Conservation (phyloP, 2,888 invertebrate genomes). For the Isotomurus palustris region DNA sequence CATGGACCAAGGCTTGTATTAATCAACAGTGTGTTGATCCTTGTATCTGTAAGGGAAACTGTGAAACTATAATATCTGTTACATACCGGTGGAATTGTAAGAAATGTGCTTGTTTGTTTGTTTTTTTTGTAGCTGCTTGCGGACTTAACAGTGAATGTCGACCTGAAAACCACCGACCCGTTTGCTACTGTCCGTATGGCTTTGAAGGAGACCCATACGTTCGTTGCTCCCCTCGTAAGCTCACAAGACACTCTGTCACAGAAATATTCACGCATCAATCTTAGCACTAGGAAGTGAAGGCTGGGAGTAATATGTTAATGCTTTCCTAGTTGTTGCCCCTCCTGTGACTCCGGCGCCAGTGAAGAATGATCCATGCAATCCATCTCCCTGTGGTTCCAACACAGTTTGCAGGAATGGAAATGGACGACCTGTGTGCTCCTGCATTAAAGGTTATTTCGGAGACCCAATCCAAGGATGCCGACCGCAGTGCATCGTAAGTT, state of each 20-base stretch:
- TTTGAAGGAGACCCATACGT: conserved; percentile 72
- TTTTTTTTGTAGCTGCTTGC: conserved; percentile 10
- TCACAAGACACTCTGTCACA: too few relatives aligned
- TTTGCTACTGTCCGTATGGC: conserved; percentile 70
- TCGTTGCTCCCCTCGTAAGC: conserved; percentile 46
- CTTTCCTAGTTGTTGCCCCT: too few relatives aligned
- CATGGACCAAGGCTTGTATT: conserved; percentile 64
- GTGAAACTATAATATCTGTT: background rate
- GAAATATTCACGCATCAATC: too few relatives aligned
- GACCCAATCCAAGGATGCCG: conserved; percentile 68
- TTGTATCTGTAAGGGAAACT: conserved; percentile 10
- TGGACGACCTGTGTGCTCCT: conserved; percentile 73
- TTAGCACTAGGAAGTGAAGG: too few relatives aligned
- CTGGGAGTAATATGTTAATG: too few relatives aligned
- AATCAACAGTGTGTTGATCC: conserved; percentile 42
- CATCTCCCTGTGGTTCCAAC: conserved; percentile 74
- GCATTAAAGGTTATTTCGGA: conserved; percentile 71
- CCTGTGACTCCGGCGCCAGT: too few relatives aligned
- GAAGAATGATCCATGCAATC: conserved; percentile 59
- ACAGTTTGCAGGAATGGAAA: conserved; percentile 78
- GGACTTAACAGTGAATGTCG: conserved; percentile 29
- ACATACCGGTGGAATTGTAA: background rate
- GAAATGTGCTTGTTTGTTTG: background rate
- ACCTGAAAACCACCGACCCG: conserved; percentile 53
- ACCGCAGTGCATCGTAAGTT: conserved; percentile 41